A percentile compares a stretch with the other conserved stretches of the same genome.
Evolutionary conservation across 2,797 vertebrate genomes (phyloP).

Genomic region (Phoxinus dragarum): DNA sequence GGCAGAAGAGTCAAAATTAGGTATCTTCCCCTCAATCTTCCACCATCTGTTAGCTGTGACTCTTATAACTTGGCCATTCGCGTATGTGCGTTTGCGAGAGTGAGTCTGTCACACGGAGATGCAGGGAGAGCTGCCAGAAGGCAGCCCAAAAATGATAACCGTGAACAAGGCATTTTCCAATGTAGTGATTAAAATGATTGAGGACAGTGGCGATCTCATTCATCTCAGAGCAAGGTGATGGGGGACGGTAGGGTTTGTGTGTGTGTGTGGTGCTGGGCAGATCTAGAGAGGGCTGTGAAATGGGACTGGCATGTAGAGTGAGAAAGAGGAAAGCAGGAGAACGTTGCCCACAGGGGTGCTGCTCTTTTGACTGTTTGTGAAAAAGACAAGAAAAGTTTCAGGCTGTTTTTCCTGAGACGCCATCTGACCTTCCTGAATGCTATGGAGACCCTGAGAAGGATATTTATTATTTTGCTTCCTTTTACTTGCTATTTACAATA

Average conservation of each 20-base stretch:
- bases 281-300: constrained; percentile 77
- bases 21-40: constrained; percentile 50
- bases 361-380: constrained; percentile 69
- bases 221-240: constrained; percentile 81
- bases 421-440: constrained; percentile 72
- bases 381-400: constrained; percentile 66
- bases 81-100: constrained; percentile 50
- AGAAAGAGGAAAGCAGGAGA: constrained; percentile 58
- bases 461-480: not conserved
- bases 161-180: constrained; percentile 75
- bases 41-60: constrained; percentile 54
- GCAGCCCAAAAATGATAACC: constrained; percentile 68
- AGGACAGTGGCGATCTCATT: constrained; percentile 77
- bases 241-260: constrained; percentile 62
- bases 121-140: constrained; percentile 67
- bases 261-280: constrained; percentile 46
- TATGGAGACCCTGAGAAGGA: constrained; percentile 18
- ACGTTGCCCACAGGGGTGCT: constrained; percentile 67
- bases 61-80: constrained; percentile 45
- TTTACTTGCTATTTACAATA: not conserved
- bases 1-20: constrained; percentile 54
- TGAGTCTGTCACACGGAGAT: constrained; percentile 55
- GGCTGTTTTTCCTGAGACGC: constrained; percentile 57
- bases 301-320: constrained; percentile 68
- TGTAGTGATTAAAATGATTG: constrained; percentile 83